Base-by-base conservation (phyloP, 2,888 invertebrate genomes). In the Autographa gamma region DNA sequence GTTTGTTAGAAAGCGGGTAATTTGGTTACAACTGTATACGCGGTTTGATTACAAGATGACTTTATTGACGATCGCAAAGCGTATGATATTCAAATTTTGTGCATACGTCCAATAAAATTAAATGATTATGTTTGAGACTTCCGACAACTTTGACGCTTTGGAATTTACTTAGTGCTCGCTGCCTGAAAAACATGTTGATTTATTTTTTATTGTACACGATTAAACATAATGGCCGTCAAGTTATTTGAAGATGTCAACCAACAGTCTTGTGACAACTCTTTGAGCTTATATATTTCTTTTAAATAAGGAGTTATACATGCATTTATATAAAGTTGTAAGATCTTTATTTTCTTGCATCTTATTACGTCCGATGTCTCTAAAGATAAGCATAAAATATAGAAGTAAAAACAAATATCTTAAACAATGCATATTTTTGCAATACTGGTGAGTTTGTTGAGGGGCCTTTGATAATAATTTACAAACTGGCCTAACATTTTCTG, bases 1-100 rank as follows among this genome's bases (percentile, higher is more conserved):
- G 95, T 94, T 94, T 93, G 92, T 90, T 95, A 95, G 95, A 95
- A 95, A 95, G 95, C 95, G 95, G 95, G 94, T 93, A 92, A 95
- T 95, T 95, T 95, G 94, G 95, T 93, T 94, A 93, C 93, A 90
- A 89, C 88, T 88, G 88, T 88, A 90, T 88, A 94, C 92, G 93
- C 91, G 90, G 85, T 85, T 90, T 86, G 93, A 87, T 87, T 93
- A 89, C 89, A 76, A 91, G 92, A 93, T 93, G 90, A 85, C 85
- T 83, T 86, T 88, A 92, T 91, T 90, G 90, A 90, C 88, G 90
- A 87, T 88, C 85, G 85, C 83, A 78, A 85, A 85, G 83, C 86
- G 85, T 87, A 89, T 88, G 87, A 88, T 91, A 89, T 91, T 90
- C 79, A 88, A 90, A 90, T 89, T 83, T 90, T 88, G 89, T 89